A percentile compares a stretch with the other conserved stretches of the same genome.
Evolutionary conservation across 2,888 invertebrate species (phyloP).

Genomic region (Dryobota labecula): DNA sequence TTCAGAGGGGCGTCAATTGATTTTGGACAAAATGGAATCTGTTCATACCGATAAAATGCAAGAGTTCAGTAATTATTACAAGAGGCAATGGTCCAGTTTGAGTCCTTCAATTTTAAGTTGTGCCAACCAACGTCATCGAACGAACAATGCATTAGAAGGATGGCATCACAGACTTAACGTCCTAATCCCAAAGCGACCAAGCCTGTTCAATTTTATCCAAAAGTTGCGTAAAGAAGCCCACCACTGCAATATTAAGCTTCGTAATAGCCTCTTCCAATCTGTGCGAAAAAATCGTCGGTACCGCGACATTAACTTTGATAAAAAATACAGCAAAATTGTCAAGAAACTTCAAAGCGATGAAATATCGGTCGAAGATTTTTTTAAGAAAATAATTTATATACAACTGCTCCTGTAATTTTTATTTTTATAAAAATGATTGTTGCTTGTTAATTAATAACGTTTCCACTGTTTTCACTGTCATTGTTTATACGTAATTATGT

Average conservation of each 20-base stretch:
- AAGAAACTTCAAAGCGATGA: too few species aligned
- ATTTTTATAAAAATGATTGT: too few species aligned
- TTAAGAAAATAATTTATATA: too few species aligned
- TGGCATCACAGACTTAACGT: not conserved
- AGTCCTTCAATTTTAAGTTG: not conserved
- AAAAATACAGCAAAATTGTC: too few species aligned
- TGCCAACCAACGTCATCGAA: not conserved
- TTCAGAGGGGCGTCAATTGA: not conserved
- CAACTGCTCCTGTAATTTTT: too few species aligned
- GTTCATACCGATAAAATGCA: constrained; percentile 5
- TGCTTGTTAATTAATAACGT: too few species aligned
- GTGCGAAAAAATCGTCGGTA: too few species aligned
- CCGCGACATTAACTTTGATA: too few species aligned
- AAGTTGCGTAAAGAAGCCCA: constrained; percentile 2
- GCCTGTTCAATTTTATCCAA: not conserved
- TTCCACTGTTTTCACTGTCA: too few species aligned
- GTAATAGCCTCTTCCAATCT: too few species aligned
- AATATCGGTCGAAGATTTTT: too few species aligned
- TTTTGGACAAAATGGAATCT: constrained; percentile 4
- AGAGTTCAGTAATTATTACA: constrained; percentile 5
- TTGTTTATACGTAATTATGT: too few species aligned
- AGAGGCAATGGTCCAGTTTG: constrained; percentile 2
- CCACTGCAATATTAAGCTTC: constrained; percentile 1
- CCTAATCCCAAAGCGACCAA: constrained; percentile 2
- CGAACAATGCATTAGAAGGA: not conserved